phyloP scores from a whole-genome alignment of 2,888 invertebrate species.

The Caenorhabditis plicata region DNA sequence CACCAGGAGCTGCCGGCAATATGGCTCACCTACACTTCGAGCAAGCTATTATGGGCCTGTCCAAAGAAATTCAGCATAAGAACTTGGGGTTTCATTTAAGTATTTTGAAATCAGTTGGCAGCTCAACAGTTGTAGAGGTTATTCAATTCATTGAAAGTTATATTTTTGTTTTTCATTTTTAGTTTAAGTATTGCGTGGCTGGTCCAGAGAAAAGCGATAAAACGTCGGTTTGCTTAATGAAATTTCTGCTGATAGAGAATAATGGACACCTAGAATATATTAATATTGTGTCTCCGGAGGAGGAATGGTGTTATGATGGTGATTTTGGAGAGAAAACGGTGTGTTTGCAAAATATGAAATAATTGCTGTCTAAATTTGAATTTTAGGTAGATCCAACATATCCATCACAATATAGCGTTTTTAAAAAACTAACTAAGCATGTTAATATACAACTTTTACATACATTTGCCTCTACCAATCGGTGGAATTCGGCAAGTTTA shows the following conservation, averaged over 20 bases:
- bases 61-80: constrained; percentile 14
- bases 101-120: neutral
- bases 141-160: neutral
- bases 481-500: neutral
- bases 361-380: neutral
- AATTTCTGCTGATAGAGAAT: constrained; percentile 19
- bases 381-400: neutral
- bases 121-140: constrained; percentile 8
- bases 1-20: constrained; percentile 2
- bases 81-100: constrained; percentile 21
- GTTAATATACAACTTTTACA: neutral
- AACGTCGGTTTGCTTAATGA: constrained; percentile 9
- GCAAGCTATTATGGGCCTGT: constrained; percentile 1
- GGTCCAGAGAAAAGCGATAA: constrained; percentile 3
- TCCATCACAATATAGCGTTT: neutral
- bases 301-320: constrained; percentile 6
- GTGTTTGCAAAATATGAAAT: neutral
- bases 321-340: constrained; percentile 9
- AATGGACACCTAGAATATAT: constrained; percentile 19
- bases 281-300: constrained; percentile 16
- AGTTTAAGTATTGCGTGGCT: constrained; percentile 22
- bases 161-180: neutral
- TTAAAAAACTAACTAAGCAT: neutral
- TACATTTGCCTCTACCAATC: neutral
- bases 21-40: neutral